Conservation (phyloP, 2,113 vertebrate genomes). For the Oreotrochilus melanogaster region DNA sequence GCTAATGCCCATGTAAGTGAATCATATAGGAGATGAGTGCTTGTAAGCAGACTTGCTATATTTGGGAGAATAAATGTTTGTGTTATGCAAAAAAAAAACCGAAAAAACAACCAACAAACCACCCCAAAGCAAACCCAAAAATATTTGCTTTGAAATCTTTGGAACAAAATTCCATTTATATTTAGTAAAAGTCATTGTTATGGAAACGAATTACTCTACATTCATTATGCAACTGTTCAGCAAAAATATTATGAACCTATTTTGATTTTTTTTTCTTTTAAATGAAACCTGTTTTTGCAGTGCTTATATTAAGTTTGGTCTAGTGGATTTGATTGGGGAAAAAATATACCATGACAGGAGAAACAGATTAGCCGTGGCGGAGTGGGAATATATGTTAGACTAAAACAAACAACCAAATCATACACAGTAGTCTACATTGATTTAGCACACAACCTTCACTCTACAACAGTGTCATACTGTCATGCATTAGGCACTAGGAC, state of each 20-base stretch:
- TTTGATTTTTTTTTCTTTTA: conserved; percentile 54
- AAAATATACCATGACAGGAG: conserved; percentile 1
- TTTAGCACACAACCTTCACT: background rate
- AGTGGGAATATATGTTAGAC: background rate
- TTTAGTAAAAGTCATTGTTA: conserved; percentile 71
- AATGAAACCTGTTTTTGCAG: conserved; percentile 62
- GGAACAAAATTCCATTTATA: conserved; percentile 67
- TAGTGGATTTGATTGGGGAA: conserved; percentile 51
- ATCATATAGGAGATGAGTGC: background rate
- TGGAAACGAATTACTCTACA: conserved; percentile 76
- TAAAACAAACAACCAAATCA: background rate
- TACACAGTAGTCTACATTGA: background rate
- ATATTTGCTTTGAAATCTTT: conserved; percentile 67
- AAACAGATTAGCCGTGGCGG: background rate
- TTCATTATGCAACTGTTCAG: conserved; percentile 70
- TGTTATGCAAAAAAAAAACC: conserved; percentile 16
- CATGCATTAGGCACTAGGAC: too few relatives aligned
- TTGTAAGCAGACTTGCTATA: background rate
- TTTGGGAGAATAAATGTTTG: conserved; percentile 46
- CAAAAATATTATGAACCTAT: conserved; percentile 70
- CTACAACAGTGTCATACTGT: background rate
- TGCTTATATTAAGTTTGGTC: conserved; percentile 57
- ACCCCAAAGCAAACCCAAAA: background rate
- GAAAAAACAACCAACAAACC: too few relatives aligned
- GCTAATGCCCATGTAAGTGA: background rate